Conservation (phyloP, 2,797 vertebrate genomes). For the Brachyrhaphis roseni region DNA sequence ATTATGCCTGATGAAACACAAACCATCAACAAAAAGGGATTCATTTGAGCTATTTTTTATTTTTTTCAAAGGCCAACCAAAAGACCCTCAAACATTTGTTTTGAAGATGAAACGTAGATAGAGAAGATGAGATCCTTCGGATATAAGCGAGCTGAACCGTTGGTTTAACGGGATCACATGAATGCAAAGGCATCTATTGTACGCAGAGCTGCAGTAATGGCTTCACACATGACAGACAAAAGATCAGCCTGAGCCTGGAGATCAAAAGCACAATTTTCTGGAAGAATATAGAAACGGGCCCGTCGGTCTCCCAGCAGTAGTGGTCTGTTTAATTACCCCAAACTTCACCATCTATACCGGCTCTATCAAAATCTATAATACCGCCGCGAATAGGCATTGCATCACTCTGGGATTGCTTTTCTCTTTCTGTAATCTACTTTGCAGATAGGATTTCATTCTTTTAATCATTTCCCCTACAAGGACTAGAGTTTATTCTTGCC, state of each 20-base stretch:
- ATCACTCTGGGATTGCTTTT: slow-evolving; percentile 13
- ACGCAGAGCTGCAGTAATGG: slow-evolving; percentile 14
- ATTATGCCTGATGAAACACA: neutral
- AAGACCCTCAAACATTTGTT: neutral
- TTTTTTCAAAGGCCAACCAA: too few species aligned
- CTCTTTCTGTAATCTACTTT: slow-evolving; percentile 14
- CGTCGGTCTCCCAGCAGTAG: slow-evolving; percentile 22
- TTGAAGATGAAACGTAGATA: slow-evolving; percentile 3
- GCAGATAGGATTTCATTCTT: slow-evolving; percentile 26
- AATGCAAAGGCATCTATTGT: slow-evolving; percentile 19
- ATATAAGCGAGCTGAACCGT: slow-evolving; percentile 28
- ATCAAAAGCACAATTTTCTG: slow-evolving; percentile 42
- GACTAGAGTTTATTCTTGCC: slow-evolving; percentile 9
- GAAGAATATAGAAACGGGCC: slow-evolving; percentile 41
- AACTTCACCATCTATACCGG: slow-evolving; percentile 30
- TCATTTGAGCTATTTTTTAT: too few species aligned
- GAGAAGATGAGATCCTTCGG: slow-evolving; percentile 11
- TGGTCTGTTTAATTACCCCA: slow-evolving; percentile 55
- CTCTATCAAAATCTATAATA: slow-evolving; percentile 43
- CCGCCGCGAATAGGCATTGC: slow-evolving; percentile 15
- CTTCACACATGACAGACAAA: slow-evolving; percentile 29
- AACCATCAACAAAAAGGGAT: neutral
- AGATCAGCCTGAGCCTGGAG: neutral
- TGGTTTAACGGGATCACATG: slow-evolving; percentile 29
- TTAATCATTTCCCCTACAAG: slow-evolving; percentile 13